Conservation (phyloP, 2,797 vertebrate genomes). For the Melopsittacus undulatus region DNA sequence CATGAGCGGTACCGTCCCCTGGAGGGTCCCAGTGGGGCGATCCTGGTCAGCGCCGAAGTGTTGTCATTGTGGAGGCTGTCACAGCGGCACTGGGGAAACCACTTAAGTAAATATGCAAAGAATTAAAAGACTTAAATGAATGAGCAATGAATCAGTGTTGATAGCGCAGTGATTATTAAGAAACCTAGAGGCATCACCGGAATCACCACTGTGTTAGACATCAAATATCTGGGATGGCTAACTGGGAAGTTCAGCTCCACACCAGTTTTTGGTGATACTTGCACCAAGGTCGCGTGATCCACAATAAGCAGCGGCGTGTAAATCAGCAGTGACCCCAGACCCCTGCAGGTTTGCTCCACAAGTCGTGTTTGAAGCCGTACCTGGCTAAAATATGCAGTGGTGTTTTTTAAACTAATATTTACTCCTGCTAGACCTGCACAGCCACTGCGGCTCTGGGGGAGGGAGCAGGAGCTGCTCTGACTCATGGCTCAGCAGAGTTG, state of each 20-base stretch:
- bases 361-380: not conserved
- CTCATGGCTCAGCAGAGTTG: not conserved
- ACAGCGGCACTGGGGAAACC: not conserved
- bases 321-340: not conserved
- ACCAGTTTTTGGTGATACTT: not conserved
- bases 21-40: not conserved
- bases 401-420: slow-evolving; percentile 61
- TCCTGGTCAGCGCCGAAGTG: not conserved
- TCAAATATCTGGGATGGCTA: not conserved
- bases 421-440: slow-evolving; percentile 59
- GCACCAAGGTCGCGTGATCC: not conserved
- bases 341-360: not conserved
- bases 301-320: not conserved
- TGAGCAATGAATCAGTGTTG: slow-evolving; percentile 10
- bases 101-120: slow-evolving; percentile 42
- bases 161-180: not conserved
- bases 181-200: not conserved
- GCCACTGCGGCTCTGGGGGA: slow-evolving; percentile 36
- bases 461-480: slow-evolving; percentile 28
- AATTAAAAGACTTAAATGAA: slow-evolving; percentile 57
- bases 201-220: not conserved
- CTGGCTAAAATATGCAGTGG: not conserved
- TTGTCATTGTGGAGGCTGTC: not conserved
- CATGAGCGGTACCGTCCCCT: not conserved
- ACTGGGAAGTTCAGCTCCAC: not conserved